phyloP scores from a whole-genome alignment of 2,797 vertebrate genomes.

The Psittacula derbiana region DNA sequence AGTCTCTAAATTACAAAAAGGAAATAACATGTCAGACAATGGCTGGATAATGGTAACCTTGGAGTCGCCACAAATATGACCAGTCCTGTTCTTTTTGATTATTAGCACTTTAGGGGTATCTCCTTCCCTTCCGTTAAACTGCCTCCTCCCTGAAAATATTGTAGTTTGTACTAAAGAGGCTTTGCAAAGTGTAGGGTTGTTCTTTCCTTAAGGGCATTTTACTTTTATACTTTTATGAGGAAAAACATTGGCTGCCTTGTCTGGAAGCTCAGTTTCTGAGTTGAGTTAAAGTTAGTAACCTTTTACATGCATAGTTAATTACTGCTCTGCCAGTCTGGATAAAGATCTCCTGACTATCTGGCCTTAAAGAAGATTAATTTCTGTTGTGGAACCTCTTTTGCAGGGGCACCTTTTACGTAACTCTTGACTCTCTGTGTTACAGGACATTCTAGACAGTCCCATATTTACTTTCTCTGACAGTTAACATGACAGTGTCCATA shows the following conservation, averaged over 20 bases:
- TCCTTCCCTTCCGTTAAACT: background rate
- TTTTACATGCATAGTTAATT: background rate
- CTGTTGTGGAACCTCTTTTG: background rate
- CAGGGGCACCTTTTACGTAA: background rate
- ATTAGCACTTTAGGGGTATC: background rate
- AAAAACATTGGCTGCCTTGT: background rate
- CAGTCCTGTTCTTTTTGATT: background rate
- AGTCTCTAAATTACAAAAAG: background rate
- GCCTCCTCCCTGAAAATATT: background rate
- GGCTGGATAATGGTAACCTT: background rate
- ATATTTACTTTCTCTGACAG: background rate
- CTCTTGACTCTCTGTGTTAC: background rate
- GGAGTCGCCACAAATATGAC: background rate
- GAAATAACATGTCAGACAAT: background rate
- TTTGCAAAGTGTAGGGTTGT: background rate
- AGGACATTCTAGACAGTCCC: background rate
- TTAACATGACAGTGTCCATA: background rate
- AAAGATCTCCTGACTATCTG: background rate
- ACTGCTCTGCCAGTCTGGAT: background rate
- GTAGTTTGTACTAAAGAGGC: background rate
- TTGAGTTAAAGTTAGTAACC: background rate
- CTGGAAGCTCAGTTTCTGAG: background rate
- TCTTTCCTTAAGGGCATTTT: background rate
- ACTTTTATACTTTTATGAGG: background rate
- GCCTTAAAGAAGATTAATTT: background rate